These are phyloP conservation scores for Cossypha heuglini DNA, from an alignment of 2,797 vertebrate species.

Conservation along the genomic window DNA sequence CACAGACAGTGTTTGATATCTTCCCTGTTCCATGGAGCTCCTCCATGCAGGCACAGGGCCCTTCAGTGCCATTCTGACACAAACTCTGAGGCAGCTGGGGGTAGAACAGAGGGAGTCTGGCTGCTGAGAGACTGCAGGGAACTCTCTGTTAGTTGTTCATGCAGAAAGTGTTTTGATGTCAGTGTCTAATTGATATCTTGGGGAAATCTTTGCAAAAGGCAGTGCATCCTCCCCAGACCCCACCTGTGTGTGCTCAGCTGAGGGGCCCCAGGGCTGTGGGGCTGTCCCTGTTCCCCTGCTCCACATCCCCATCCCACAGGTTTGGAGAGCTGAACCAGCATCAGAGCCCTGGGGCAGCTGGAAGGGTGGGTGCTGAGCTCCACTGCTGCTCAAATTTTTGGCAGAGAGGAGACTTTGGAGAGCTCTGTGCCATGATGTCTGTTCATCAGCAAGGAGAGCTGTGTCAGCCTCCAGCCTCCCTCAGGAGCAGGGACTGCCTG, in stretches of 20 bases:
- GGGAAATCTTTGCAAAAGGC: neutral
- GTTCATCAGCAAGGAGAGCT: neutral
- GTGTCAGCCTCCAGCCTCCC: neutral
- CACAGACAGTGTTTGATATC: neutral
- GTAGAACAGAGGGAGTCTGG: neutral
- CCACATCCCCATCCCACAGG: fast-evolving
- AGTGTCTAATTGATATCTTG: conserved; percentile 20
- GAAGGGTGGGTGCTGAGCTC: neutral
- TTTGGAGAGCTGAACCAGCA: neutral
- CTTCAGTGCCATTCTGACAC: neutral
- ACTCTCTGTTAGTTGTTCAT: neutral
- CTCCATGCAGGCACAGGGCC: neutral
- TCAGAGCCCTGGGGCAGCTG: neutral
- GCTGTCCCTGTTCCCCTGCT: neutral
- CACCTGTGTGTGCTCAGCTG: neutral
- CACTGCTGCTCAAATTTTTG: neutral
- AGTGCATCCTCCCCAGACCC: neutral
- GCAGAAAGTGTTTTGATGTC: conserved; percentile 34
- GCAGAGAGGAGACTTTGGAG: neutral
- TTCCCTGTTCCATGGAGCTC: neutral
- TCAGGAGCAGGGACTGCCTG: neutral
- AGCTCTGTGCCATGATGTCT: neutral
- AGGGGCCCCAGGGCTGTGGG: neutral
- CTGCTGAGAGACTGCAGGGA: neutral
- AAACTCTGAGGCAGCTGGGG: neutral